These are phyloP conservation scores for Euura saliciscinereae DNA, from an alignment of 1,140 invertebrate genomes.

Conservation along the genomic window DNA sequence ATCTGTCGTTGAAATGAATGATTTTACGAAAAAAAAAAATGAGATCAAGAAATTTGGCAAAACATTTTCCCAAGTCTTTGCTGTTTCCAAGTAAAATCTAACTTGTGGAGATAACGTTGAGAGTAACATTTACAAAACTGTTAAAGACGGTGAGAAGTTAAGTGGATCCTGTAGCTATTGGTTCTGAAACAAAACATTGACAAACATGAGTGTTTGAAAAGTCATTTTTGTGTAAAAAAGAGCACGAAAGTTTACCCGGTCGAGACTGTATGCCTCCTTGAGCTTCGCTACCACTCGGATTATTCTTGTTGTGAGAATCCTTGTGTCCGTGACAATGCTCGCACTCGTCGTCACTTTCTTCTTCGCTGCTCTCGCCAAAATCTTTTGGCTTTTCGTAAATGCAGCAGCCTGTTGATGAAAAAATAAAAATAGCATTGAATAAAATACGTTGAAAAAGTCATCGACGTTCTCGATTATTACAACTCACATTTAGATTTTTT, in stretches of 20 bases:
- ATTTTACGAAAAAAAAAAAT: not conserved
- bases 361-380: slow-evolving; percentile 84
- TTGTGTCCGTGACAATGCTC: slow-evolving; percentile 86
- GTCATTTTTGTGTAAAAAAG: not conserved
- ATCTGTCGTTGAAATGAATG: not conserved
- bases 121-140: slow-evolving; percentile 11
- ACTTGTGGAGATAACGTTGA: slow-evolving; percentile 15
- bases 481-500: slow-evolving; percentile 93
- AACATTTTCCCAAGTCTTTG: not conserved
- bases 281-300: slow-evolving; percentile 35
- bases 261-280: slow-evolving; percentile 34
- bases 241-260: slow-evolving; percentile 32
- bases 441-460: too few relatives aligned
- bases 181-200: slow-evolving; percentile 36
- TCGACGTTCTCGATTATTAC: too few relatives aligned
- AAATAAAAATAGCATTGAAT: not conserved
- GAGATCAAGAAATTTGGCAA: not conserved
- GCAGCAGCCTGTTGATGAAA: slow-evolving; percentile 74
- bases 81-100: slow-evolving; percentile 16
- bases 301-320: slow-evolving; percentile 67
- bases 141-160: slow-evolving; percentile 27
- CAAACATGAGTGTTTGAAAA: too few relatives aligned
- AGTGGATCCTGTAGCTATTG: slow-evolving; percentile 41
- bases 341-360: slow-evolving; percentile 80
- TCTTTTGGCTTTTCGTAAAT: slow-evolving; percentile 82